These are phyloP conservation scores for Tenualosa ilisha DNA, from an alignment of 2,797 vertebrate genomes.

Conservation along the genomic window DNA sequence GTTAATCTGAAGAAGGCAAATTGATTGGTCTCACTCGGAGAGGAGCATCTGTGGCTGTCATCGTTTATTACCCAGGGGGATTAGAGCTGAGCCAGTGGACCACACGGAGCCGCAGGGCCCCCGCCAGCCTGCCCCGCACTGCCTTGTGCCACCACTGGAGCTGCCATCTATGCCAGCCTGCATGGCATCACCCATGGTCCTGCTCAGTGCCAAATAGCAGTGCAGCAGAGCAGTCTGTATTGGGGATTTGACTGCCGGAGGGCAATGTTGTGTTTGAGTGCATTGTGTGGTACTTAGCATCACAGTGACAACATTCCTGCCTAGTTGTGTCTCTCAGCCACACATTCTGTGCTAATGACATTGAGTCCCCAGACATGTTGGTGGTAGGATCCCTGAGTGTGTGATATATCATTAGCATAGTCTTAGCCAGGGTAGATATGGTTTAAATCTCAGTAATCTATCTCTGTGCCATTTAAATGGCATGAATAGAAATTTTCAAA, in stretches of 20 bases:
- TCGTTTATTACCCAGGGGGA: constrained; percentile 76
- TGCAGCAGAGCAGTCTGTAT: not conserved
- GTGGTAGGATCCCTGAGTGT: not conserved
- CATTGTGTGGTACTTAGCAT: not conserved
- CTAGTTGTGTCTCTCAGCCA: not conserved
- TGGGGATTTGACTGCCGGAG: not conserved
- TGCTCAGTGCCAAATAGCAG: not conserved
- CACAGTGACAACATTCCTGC: not conserved
- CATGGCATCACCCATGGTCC: not conserved
- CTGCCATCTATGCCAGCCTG: not conserved
- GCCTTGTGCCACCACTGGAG: constrained; percentile 2
- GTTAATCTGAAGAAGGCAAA: constrained; percentile 83
- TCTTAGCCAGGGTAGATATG: not conserved
- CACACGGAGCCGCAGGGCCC: constrained; percentile 36
- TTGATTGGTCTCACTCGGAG: constrained; percentile 77
- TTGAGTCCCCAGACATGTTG: not conserved
- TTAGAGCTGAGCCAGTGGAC: constrained; percentile 53
- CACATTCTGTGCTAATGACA: not conserved
- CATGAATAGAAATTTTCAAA: too few species aligned
- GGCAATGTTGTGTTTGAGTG: not conserved
- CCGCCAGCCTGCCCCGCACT: not conserved
- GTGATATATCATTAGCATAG: not conserved
- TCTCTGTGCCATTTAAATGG: too few species aligned
- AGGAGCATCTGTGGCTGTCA: constrained; percentile 83
- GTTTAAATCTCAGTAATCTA: not conserved